Percentiles rank a stretch among this genome's conserved stretches.
These are phyloP conservation scores for Formicarius rufipectus DNA, from an alignment of 2,113 vertebrate species.

Conservation along the genomic window DNA sequence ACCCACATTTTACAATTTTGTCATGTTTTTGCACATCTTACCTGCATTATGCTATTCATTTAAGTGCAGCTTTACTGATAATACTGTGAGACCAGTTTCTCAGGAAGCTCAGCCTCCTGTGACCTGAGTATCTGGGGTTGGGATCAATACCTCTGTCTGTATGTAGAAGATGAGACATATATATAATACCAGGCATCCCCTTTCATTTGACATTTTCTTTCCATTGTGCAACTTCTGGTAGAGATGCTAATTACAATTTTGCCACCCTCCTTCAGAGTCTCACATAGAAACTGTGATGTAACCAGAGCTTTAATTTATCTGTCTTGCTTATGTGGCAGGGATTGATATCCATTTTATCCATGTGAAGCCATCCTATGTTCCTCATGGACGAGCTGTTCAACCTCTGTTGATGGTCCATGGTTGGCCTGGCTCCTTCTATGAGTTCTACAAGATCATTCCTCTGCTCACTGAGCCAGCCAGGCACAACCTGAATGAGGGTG, in stretches of 20 bases:
- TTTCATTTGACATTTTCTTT: not conserved
- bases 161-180: not conserved
- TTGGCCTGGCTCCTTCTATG: constrained; percentile 90
- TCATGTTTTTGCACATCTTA: not conserved
- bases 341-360: constrained; percentile 87
- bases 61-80: not conserved
- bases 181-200: not conserved
- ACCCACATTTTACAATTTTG: not conserved
- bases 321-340: constrained; percentile 69
- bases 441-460: constrained; percentile 89
- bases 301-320: not conserved
- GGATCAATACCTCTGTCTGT: not conserved
- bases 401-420: constrained; percentile 87
- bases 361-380: constrained; percentile 73
- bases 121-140: not conserved
- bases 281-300: not conserved
- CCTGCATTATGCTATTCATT: not conserved
- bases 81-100: not conserved
- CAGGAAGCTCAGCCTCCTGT: not conserved
- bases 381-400: constrained; percentile 62
- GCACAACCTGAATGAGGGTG: not conserved
- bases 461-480: constrained; percentile 75
- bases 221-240: not conserved
- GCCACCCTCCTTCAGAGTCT: not conserved
- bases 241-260: not conserved